A percentile compares a stretch with the other conserved stretches of the same genome.
These are phyloP conservation scores for Amphipyra berbera DNA, from an alignment of 2,888 invertebrate species.

Conservation along the genomic window DNA sequence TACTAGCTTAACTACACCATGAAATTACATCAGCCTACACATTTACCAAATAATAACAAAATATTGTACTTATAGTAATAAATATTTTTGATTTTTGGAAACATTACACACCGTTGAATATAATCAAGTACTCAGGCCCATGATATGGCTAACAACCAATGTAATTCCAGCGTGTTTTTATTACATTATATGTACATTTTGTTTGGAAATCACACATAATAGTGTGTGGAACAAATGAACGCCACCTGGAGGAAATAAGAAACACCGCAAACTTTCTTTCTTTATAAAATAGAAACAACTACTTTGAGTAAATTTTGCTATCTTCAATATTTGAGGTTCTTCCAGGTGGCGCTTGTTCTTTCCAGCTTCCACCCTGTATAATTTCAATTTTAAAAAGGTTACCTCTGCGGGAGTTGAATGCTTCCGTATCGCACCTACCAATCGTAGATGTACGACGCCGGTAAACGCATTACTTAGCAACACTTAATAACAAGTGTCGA, in stretches of 20 bases:
- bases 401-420: background rate
- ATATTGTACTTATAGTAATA: slow-evolving; percentile 19
- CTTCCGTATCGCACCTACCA: background rate
- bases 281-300: too few species aligned
- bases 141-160: slow-evolving; percentile 9
- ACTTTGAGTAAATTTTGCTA: too few species aligned
- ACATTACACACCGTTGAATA: background rate
- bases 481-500: slow-evolving; percentile 5
- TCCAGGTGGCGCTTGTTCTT: too few species aligned
- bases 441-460: background rate
- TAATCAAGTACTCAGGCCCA: background rate
- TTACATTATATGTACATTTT: slow-evolving; percentile 37
- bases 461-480: background rate
- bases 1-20: slow-evolving; percentile 4
- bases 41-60: slow-evolving; percentile 6
- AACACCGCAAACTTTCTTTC: too few species aligned
- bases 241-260: too few species aligned
- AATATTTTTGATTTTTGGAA: background rate
- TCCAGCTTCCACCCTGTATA: background rate
- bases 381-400: background rate
- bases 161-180: slow-evolving; percentile 21
- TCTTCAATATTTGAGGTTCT: too few species aligned
- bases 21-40: slow-evolving; percentile 24
- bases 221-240: too few species aligned
- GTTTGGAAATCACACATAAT: slow-evolving; percentile 5